Evolutionary conservation across 2,888 invertebrate species (phyloP).

Genomic region (Eucera pruinosa): DNA sequence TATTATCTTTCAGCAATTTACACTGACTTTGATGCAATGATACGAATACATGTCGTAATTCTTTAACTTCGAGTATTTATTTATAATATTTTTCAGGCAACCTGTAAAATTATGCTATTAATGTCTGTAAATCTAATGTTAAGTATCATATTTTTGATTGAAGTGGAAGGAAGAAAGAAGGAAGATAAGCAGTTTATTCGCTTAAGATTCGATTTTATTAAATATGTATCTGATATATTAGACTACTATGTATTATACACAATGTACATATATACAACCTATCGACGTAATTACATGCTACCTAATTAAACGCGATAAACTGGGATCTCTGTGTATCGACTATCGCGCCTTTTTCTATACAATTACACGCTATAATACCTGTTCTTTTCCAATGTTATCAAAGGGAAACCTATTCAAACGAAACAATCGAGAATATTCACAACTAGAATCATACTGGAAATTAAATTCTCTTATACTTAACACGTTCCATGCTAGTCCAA

Average conservation of each 20-base stretch:
- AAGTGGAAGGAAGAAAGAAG: neutral
- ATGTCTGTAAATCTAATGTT: too few relatives aligned
- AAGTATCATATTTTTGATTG: too few relatives aligned
- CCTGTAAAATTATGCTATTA: too few relatives aligned
- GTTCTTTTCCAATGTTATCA: neutral
- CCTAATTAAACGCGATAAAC: slow-evolving; percentile 66
- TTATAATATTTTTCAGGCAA: too few relatives aligned
- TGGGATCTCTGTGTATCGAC: slow-evolving; percentile 56
- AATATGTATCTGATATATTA: slow-evolving; percentile 81
- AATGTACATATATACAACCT: slow-evolving; percentile 84
- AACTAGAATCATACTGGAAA: neutral
- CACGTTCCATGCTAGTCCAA: too few relatives aligned
- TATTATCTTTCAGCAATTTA: too few relatives aligned
- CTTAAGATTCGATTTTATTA: slow-evolving; percentile 76
- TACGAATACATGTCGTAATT: too few relatives aligned
- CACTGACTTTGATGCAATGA: too few relatives aligned
- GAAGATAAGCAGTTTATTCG: neutral
- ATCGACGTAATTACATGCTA: slow-evolving; percentile 52
- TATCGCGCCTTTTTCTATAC: slow-evolving; percentile 32
- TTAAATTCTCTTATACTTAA: too few relatives aligned
- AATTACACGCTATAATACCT: slow-evolving; percentile 17
- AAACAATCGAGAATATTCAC: slow-evolving; percentile 18
- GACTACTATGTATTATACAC: slow-evolving; percentile 81
- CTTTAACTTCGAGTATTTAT: too few relatives aligned
- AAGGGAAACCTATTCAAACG: neutral